Conservation (phyloP, 2,888 invertebrate species). For the Pogonocherus hispidulus region DNA sequence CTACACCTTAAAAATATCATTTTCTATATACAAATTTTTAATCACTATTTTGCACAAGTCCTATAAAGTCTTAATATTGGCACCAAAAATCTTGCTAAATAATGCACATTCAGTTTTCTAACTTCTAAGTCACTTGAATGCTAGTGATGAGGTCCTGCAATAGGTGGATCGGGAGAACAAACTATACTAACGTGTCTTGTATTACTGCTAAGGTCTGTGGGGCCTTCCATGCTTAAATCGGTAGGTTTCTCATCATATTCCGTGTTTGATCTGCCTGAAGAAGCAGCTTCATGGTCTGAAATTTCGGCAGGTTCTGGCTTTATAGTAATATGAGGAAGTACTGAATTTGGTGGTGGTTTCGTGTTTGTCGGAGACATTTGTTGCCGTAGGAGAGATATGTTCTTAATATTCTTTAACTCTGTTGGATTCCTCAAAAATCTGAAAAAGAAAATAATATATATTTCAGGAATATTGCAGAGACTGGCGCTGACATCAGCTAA, state of each 20-base stretch:
- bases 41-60: slow-evolving; percentile 54
- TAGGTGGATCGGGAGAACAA: slow-evolving; percentile 66
- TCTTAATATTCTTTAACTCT: slow-evolving; percentile 94
- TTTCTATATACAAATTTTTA: slow-evolving; percentile 52
- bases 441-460: slow-evolving; percentile 57
- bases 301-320: slow-evolving; percentile 61
- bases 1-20: slow-evolving; percentile 46
- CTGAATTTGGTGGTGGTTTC: slow-evolving; percentile 51
- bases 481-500: too few species aligned
- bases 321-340: slow-evolving; percentile 40
- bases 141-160: slow-evolving; percentile 57
- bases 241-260: slow-evolving; percentile 67
- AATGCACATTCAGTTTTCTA: slow-evolving; percentile 33
- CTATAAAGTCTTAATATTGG: slow-evolving; percentile 47
- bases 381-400: slow-evolving; percentile 89
- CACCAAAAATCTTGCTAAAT: slow-evolving; percentile 43
- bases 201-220: slow-evolving; percentile 65
- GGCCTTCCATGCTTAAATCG: slow-evolving; percentile 67
- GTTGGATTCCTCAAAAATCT: slow-evolving; percentile 94
- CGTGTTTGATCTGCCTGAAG: slow-evolving; percentile 24
- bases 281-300: slow-evolving; percentile 34
- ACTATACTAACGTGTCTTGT: slow-evolving; percentile 66
- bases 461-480: too few species aligned
- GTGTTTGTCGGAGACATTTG: slow-evolving; percentile 72
- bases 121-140: slow-evolving; percentile 28